These are phyloP conservation scores for Cyphomyrus plagiostoma DNA, from an alignment of 2,113 vertebrate genomes.

Conservation along the genomic window DNA sequence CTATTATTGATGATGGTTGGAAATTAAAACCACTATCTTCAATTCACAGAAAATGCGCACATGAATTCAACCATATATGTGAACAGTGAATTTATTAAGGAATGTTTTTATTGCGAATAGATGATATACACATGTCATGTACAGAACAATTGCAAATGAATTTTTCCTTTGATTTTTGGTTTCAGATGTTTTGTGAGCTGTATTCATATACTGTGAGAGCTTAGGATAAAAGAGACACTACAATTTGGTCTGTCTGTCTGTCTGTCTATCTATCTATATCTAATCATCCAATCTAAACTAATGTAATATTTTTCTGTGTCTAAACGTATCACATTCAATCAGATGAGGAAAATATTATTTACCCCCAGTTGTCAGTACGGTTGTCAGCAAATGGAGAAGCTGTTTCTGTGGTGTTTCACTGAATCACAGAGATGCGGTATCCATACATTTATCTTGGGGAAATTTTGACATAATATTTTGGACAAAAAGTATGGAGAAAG, in stretches of 20 bases:
- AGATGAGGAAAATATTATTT: neutral
- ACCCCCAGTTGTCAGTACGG: neutral
- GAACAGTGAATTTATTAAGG: neutral
- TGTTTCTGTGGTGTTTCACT: neutral
- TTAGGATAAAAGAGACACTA: neutral
- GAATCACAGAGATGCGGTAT: neutral
- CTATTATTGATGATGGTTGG: neutral
- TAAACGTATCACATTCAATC: neutral
- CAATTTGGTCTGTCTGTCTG: neutral
- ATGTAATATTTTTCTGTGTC: neutral
- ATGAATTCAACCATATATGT: neutral
- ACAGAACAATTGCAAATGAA: neutral
- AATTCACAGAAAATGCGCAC: neutral
- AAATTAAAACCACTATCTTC: neutral
- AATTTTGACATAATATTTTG: neutral
- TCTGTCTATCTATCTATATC: too few species aligned
- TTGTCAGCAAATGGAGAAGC: neutral
- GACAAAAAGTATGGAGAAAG: neutral
- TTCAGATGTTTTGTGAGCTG: neutral
- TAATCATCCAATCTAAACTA: neutral
- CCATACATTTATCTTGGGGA: neutral
- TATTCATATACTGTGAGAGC: neutral
- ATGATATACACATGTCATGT: constrained; percentile 2
- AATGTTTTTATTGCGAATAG: neutral
- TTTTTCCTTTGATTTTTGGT: neutral